phyloP scores from a whole-genome alignment of 2,888 invertebrate species.

The Melanophora roralis region DNA sequence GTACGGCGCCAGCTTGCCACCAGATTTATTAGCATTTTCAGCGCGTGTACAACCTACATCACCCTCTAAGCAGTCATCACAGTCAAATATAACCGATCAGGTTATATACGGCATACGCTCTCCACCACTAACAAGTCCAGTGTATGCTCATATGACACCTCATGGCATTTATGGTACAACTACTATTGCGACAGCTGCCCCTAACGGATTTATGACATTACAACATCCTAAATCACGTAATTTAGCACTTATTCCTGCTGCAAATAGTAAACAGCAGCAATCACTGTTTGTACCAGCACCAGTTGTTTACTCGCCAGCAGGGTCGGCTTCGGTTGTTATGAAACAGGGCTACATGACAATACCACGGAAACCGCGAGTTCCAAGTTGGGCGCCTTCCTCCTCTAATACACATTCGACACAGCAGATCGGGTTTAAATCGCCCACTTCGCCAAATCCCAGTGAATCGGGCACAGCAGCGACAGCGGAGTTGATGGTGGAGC shows the following conservation, averaged over 20 bases:
- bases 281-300: constrained; percentile 87
- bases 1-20: constrained; percentile 84
- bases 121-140: constrained; percentile 80
- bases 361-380: constrained; percentile 88
- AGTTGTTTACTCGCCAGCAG: constrained; percentile 80
- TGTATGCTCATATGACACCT: constrained; percentile 77
- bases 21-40: constrained; percentile 89
- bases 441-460: constrained; percentile 76
- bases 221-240: constrained; percentile 83
- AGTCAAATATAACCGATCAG: constrained; percentile 83
- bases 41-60: constrained; percentile 83
- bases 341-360: constrained; percentile 92
- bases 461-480: constrained; percentile 76
- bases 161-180: constrained; percentile 80
- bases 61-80: constrained; percentile 87
- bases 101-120: constrained; percentile 74
- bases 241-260: constrained; percentile 72
- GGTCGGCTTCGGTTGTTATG: constrained; percentile 72
- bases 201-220: constrained; percentile 85
- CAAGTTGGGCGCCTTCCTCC: constrained; percentile 86
- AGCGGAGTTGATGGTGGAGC: constrained; percentile 83
- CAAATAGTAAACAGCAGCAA: constrained; percentile 79
- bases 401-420: constrained; percentile 75
- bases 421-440: constrained; percentile 65
- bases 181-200: constrained; percentile 76